Evolutionary conservation across 2,113 vertebrate genomes (phyloP), one percentile per base, ranked within the genome.

Genomic region (Tyto alba): DNA sequence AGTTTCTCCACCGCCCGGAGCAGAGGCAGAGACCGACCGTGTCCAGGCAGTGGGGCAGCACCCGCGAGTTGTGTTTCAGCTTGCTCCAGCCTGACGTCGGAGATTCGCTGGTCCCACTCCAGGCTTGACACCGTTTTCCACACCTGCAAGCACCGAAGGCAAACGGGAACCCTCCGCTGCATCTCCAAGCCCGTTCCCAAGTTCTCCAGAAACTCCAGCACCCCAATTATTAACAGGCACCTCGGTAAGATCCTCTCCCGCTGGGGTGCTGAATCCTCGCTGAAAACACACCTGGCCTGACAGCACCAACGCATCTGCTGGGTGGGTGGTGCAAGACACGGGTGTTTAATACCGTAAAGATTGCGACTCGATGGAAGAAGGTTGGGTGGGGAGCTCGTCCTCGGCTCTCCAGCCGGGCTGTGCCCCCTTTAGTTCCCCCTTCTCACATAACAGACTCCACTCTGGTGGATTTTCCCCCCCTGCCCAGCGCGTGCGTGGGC

Each of bases 11-110:
- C 3, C 0, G 5, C 11, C 13, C 2, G 2, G 19, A 79, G 45
- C 6, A 1, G 34, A 25, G 53, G 71, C 32, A 55, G 66, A 45
- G 20, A 4, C 8, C 13, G 76, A 26, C 38, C n/a, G 10, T 5
- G 16, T 30, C 90, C 52, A 40, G 16, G 36, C 1, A 2, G 4
- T 0, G 22, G 71, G 43, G 60, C 69, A 60, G 48, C 84, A 64
- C 2, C 59, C 17, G 0, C 2, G 15, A 16, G 53, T 57, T 27
- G 32, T 27, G 0, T 4, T 22, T 5, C 3, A 1, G 30, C 32
- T 52, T 17, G 25, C 23, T 84, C 62, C 26, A 34, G 30, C 45
- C 48, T 25, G 1, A 16, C 3, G 0, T 14, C 72, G 20, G 30
- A 21, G 4, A 34, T 15, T 3, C 12, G 16, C n/a, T 2, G 15